Conservation (phyloP, 2,113 vertebrate genomes). For the Colistium nudipinnis region DNA sequence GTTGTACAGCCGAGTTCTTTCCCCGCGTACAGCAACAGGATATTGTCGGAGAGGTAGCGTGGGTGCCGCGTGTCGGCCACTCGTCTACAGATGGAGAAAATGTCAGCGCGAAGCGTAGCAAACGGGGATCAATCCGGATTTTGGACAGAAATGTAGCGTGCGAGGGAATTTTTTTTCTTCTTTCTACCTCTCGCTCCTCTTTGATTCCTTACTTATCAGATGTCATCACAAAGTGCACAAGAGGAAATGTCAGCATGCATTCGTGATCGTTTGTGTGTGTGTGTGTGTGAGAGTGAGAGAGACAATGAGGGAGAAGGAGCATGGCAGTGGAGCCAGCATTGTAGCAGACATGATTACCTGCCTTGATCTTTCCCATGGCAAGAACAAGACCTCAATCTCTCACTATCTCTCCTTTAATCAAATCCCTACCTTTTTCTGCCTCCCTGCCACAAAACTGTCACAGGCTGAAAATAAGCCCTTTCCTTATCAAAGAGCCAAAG, state of each 20-base stretch:
- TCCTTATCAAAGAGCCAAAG: constrained; percentile 83
- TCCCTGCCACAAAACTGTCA: constrained; percentile 95
- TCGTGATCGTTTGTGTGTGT: constrained; percentile 1
- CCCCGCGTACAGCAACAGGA: constrained; percentile 45
- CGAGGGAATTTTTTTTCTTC: neutral
- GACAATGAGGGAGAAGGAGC: constrained; percentile 43
- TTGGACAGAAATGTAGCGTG: constrained; percentile 30
- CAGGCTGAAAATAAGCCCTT: constrained; percentile 92
- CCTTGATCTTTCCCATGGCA: constrained; percentile 93
- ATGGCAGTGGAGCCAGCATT: constrained; percentile 81
- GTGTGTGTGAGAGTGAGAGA: constrained; percentile 9
- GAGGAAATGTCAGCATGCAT: constrained; percentile 52
- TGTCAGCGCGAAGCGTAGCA: constrained; percentile 6
- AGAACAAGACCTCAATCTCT: constrained; percentile 99
- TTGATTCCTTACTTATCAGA: constrained; percentile 52
- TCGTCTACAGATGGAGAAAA: constrained; percentile 34
- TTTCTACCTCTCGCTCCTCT: neutral
- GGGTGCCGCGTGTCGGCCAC: constrained; percentile 29
- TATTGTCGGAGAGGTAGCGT: constrained; percentile 32
- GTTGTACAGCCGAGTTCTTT: constrained; percentile 33
- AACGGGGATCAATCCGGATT: constrained; percentile 34
- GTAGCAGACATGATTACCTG: constrained; percentile 90
- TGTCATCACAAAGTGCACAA: constrained; percentile 50
- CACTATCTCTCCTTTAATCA: constrained; percentile 98
- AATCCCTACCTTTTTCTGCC: constrained; percentile 86